A percentile compares a stretch with the other conserved stretches of the same genome.
These are phyloP conservation scores for Myopa testacea DNA, from an alignment of 2,888 invertebrate species.

Conservation along the genomic window DNA sequence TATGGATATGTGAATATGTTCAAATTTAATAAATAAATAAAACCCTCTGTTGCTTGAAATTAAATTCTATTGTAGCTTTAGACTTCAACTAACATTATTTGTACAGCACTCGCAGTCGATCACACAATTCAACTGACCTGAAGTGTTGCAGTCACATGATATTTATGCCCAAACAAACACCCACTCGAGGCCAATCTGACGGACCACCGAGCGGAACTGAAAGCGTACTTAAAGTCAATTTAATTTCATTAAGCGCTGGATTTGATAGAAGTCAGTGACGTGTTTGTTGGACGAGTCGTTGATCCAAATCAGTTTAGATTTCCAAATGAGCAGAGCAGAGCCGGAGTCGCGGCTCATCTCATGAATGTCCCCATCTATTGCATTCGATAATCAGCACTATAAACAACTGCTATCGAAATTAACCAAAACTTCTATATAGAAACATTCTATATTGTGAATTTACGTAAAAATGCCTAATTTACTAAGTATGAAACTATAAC, in stretches of 20 bases:
- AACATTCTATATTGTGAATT: too few species aligned
- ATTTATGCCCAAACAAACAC: not conserved
- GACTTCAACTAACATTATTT: too few species aligned
- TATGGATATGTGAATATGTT: not conserved
- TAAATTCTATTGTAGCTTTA: too few species aligned
- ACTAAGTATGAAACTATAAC: too few species aligned
- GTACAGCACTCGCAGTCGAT: not conserved
- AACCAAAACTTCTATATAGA: too few species aligned
- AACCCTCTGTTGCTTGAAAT: not conserved
- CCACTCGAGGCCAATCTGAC: constrained; percentile 1
- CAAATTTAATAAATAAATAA: too few species aligned
- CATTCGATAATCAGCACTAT: too few species aligned
- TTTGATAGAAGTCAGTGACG: constrained; percentile 2
- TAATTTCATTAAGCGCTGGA: constrained; percentile 27
- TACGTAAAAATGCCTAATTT: too few species aligned
- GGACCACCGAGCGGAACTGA: not conserved
- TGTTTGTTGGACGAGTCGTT: not conserved
- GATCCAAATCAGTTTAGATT: not conserved
- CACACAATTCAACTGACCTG: constrained; percentile 13
- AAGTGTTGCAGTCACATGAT: not conserved
- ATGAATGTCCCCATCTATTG: too few species aligned
- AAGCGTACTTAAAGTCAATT: constrained; percentile 31
- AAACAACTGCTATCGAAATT: too few species aligned
- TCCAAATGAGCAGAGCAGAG: not conserved
- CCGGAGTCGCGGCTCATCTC: too few species aligned